These are phyloP conservation scores for Ethmia dodecea DNA, from an alignment of 2,888 invertebrate genomes.

Conservation along the genomic window DNA sequence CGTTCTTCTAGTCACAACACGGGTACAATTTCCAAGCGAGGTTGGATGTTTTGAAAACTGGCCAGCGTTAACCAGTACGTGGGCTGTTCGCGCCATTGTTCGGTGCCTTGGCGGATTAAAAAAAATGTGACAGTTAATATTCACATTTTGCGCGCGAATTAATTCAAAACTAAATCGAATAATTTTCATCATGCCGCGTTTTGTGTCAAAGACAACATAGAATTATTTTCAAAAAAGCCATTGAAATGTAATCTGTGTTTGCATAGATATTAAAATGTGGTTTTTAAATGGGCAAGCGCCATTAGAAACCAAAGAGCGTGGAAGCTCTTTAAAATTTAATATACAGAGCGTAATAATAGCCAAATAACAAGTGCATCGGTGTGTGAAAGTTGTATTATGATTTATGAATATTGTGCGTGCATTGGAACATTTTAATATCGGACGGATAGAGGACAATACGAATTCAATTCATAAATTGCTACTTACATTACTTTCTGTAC, in stretches of 20 bases:
- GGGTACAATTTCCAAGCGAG: background rate
- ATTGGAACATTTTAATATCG: no score
- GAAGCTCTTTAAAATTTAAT: constrained; percentile 34
- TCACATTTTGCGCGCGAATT: no score
- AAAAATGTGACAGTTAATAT: no score
- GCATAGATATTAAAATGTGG: background rate
- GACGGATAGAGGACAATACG: no score
- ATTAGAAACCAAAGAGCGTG: constrained; percentile 53
- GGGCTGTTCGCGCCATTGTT: constrained; percentile 30
- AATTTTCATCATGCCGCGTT: no score
- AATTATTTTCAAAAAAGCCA: no score
- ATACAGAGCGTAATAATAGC: constrained; percentile 56
- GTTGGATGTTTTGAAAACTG: constrained; percentile 32
- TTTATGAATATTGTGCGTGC: no score
- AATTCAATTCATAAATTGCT: no score
- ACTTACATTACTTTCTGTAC: no score
- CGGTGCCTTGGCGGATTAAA: constrained; percentile 26
- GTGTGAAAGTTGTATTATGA: constrained; percentile 4
- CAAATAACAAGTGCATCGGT: constrained; percentile 20
- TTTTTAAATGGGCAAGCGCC: constrained; percentile 11
- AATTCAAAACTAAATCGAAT: no score
- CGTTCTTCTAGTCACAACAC: constrained; percentile 27
- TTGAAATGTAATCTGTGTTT: constrained; percentile 2
- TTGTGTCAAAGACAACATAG: no score
- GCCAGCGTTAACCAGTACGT: constrained; percentile 19